phyloP scores from a whole-genome alignment of 2,888 invertebrate species.

The Scaeva pyrastri region DNA sequence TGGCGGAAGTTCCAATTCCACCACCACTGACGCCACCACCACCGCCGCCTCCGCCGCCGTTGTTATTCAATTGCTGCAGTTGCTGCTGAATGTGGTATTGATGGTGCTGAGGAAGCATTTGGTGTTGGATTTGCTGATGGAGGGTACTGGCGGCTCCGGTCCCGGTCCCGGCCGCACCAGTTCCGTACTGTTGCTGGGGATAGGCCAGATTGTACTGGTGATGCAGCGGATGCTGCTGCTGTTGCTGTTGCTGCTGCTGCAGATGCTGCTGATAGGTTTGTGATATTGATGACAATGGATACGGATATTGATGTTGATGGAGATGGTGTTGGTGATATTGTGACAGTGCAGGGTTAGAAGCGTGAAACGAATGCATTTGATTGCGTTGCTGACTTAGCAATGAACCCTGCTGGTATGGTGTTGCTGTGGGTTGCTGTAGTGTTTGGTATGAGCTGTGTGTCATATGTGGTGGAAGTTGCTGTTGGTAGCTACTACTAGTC shows the following conservation, averaged over 20 bases:
- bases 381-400: constrained; percentile 81
- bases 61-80: constrained; percentile 82
- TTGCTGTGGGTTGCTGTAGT: constrained; percentile 81
- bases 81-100: constrained; percentile 83
- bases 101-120: constrained; percentile 82
- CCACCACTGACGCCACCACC: constrained; percentile 76
- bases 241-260: constrained; percentile 77
- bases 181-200: constrained; percentile 76
- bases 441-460: constrained; percentile 76
- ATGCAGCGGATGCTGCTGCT: constrained; percentile 76
- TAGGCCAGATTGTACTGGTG: constrained; percentile 51
- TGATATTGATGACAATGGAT: constrained; percentile 73
- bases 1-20: constrained; percentile 77
- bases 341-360: constrained; percentile 83
- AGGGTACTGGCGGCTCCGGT: constrained; percentile 54
- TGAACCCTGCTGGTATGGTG: constrained; percentile 77
- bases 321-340: constrained; percentile 79
- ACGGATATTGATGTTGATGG: constrained; percentile 71
- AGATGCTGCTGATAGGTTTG: constrained; percentile 77
- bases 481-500: constrained; percentile 79
- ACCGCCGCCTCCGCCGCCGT: constrained; percentile 72
- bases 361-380: constrained; percentile 82
- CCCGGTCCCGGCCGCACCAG: constrained; percentile 76
- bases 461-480: constrained; percentile 77
- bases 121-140: constrained; percentile 76